Base-by-base conservation (phyloP, 23 tunicate species). In the Diplosoma virens region DNA sequence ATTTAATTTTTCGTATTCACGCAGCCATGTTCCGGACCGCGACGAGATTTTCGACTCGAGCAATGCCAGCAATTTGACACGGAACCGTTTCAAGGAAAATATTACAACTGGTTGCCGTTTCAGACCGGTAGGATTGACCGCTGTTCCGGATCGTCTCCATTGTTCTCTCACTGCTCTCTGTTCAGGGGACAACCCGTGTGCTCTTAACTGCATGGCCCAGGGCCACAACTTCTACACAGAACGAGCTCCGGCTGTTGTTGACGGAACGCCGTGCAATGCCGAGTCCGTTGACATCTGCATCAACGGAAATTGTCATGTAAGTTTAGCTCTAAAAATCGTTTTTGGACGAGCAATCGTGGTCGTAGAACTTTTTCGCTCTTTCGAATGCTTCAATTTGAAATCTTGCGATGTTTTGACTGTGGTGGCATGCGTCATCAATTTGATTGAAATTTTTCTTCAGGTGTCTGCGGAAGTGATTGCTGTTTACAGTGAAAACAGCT, bases 251-350 rank as follows among this genome's bases (percentile, higher is more conserved):
- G 81, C 95, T 16, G 99, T 95, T 25, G 70, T 89, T 20, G 99
- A 95, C 61, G 99, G 99, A 18, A 95, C 99, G 0, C 66, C 76
- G 22, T 95, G 99, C 53, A 84, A 59, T 79, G 33, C 88, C 23
- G 84, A 95, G 24, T 76, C 84, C 0, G 71, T 76, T 20, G 96
- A 95, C 46, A 73, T 95, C 47, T 95, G 99, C 89, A 95, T 95
- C 65, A 79, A 73, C 63, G 99, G 99, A 27, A 89, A 89, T 61
- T 95, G 99, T 76, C 96, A 95, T 46, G 99, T 89, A 84, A 89
- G 99, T 64, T 1, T n/a, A n/a, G n/a, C n/a, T n/a, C n/a, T n/a
- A n/a, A n/a, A n/a, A n/a, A n/a, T n/a, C n/a, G n/a, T n/a, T n/a
- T n/a, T n/a, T n/a, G n/a, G n/a, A n/a, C n/a, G n/a, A n/a, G n/a